Evolutionary conservation across 2,113 vertebrate species (phyloP).

Genomic region (Pungitius pungitius): DNA sequence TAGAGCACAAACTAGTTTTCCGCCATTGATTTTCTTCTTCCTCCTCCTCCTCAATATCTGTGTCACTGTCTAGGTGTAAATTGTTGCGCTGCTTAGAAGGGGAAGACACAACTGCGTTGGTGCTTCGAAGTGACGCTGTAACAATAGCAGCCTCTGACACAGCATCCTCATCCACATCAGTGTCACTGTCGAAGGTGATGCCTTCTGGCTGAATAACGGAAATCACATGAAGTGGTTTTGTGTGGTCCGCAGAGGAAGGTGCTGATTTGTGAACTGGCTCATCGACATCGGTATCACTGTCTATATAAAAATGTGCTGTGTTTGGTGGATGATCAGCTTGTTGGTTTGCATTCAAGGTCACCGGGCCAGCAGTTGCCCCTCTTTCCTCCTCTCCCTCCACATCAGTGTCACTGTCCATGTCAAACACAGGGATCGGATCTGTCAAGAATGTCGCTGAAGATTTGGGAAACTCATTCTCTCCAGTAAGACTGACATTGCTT

Average conservation of each 20-base stretch:
- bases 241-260: neutral
- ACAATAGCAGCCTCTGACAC: slow-evolving; percentile 21
- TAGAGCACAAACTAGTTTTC: neutral
- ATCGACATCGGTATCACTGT: slow-evolving; percentile 76
- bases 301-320: slow-evolving; percentile 58
- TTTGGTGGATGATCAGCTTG: slow-evolving; percentile 27
- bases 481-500: slow-evolving; percentile 9
- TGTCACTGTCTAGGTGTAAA: slow-evolving; percentile 73
- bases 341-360: slow-evolving; percentile 15
- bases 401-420: slow-evolving; percentile 76
- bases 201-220: slow-evolving; percentile 34
- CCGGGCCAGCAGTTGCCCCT: slow-evolving; percentile 5
- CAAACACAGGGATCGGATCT: slow-evolving; percentile 47
- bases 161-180: slow-evolving; percentile 56
- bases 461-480: slow-evolving; percentile 7
- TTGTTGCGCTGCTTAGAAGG: slow-evolving; percentile 19
- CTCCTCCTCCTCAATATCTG: slow-evolving; percentile 73
- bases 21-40: slow-evolving; percentile 11
- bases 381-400: slow-evolving; percentile 62
- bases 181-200: slow-evolving; percentile 64
- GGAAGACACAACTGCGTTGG: slow-evolving; percentile 22
- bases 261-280: slow-evolving; percentile 33
- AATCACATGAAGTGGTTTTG: slow-evolving; percentile 10
- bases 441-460: slow-evolving; percentile 12
- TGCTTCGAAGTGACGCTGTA: slow-evolving; percentile 13